A percentile compares a stretch with the other conserved stretches of the same genome.
Conservation (phyloP, 2,888 invertebrate species). For the Acrobasis consociella region DNA sequence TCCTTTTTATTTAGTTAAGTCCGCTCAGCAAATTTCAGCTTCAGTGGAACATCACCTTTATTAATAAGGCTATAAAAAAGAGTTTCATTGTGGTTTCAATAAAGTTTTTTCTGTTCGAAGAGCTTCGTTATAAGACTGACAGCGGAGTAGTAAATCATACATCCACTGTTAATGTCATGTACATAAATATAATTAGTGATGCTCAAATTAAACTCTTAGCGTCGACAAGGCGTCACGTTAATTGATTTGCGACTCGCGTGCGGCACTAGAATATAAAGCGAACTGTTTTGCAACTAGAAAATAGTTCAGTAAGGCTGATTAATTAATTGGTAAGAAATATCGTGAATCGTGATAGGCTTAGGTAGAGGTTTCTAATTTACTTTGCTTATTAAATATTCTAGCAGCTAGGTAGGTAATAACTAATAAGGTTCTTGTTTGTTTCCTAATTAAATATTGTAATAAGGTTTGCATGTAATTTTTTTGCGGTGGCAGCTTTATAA, state of each 20-base stretch:
- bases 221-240: slow-evolving; percentile 23
- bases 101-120: too few species aligned
- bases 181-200: slow-evolving; percentile 19
- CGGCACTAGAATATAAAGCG: slow-evolving; percentile 28
- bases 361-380: neutral
- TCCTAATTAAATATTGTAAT: neutral
- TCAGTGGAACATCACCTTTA: too few species aligned
- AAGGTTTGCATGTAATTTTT: neutral
- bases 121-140: too few species aligned
- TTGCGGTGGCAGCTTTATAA: too few species aligned
- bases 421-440: neutral
- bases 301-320: slow-evolving; percentile 18
- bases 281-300: slow-evolving; percentile 24
- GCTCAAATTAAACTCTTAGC: slow-evolving; percentile 7
- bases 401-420: neutral
- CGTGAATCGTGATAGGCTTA: neutral
- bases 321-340: slow-evolving; percentile 14
- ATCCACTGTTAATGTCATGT: neutral
- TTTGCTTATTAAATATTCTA: neutral
- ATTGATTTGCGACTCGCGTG: slow-evolving; percentile 49
- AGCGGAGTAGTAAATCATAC: neutral
- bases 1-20: too few species aligned
- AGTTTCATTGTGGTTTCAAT: too few species aligned
- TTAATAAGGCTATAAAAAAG: too few species aligned
- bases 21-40: too few species aligned